Conservation (phyloP, 2,113 vertebrate genomes). For the Elaphurus davidianus region DNA sequence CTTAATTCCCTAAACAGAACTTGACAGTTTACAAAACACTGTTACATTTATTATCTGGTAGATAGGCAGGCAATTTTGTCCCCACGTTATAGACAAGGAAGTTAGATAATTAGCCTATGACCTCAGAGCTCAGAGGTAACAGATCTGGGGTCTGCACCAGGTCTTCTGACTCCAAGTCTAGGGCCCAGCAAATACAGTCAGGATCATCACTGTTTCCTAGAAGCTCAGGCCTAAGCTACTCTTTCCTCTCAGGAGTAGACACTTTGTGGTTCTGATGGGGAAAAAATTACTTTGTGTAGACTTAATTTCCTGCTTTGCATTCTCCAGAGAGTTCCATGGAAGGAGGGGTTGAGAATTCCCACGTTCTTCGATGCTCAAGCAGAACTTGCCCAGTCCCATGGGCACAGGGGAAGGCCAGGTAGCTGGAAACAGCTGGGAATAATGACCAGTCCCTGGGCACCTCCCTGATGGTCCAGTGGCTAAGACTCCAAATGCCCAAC, state of each 20-base stretch:
- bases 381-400: neutral
- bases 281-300: neutral
- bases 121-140: neutral
- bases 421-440: neutral
- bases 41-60: neutral
- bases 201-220: neutral
- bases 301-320: neutral
- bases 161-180: neutral
- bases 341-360: neutral
- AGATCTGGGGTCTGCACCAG: neutral
- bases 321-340: neutral
- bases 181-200: neutral
- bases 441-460: neutral
- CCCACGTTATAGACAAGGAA: neutral
- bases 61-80: neutral
- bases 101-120: neutral
- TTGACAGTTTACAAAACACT: neutral
- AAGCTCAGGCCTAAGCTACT: neutral
- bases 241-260: neutral
- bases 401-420: neutral
- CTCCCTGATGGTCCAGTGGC: neutral
- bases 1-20: neutral
- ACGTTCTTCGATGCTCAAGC: neutral
- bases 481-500: neutral
- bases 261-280: neutral